A percentile compares a stretch with the other conserved stretches of the same genome.
Evolutionary conservation across 1,140 invertebrate genomes (phyloP).

Genomic region (Drosophila pallidifrons): DNA sequence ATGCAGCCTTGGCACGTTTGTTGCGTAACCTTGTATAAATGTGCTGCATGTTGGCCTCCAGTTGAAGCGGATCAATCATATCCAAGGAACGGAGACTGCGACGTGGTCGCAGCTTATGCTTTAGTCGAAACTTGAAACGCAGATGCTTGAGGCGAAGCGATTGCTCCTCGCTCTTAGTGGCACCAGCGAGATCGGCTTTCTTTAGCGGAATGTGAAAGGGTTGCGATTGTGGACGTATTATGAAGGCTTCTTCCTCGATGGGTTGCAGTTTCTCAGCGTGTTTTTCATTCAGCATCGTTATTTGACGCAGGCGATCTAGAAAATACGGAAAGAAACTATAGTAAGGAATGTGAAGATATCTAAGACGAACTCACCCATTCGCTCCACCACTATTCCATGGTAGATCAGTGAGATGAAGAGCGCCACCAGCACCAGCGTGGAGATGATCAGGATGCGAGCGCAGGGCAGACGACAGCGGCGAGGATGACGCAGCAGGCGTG

Average conservation of each 20-base stretch:
- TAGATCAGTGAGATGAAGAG: constrained; percentile 67
- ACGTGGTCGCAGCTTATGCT: constrained; percentile 36
- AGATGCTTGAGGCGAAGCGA: constrained; percentile 54
- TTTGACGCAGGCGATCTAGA: constrained; percentile 54
- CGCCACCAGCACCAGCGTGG: constrained; percentile 51
- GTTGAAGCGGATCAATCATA: constrained; percentile 61
- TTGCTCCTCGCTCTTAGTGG: constrained; percentile 30
- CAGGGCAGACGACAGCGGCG: constrained; percentile 41
- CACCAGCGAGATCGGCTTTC: constrained; percentile 9
- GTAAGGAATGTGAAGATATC: not conserved
- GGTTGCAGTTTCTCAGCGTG: constrained; percentile 50
- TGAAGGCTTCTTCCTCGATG: constrained; percentile 29
- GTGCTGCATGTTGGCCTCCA: constrained; percentile 57
- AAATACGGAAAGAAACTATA: not conserved
- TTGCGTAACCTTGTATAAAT: constrained; percentile 63
- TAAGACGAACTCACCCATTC: constrained; percentile 59
- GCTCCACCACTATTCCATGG: constrained; percentile 68
- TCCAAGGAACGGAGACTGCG: constrained; percentile 33
- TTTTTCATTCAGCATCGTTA: constrained; percentile 50
- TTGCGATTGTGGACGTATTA: constrained; percentile 51
- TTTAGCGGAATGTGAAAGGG: constrained; percentile 49
- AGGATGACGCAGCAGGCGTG: constrained; percentile 33
- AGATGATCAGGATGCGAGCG: constrained; percentile 61
- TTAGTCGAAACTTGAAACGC: constrained; percentile 62
- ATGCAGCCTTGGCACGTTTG: constrained; percentile 60